These are phyloP conservation scores for Setipinna tenuifilis DNA, from an alignment of 2,797 vertebrate genomes.

Conservation along the genomic window DNA sequence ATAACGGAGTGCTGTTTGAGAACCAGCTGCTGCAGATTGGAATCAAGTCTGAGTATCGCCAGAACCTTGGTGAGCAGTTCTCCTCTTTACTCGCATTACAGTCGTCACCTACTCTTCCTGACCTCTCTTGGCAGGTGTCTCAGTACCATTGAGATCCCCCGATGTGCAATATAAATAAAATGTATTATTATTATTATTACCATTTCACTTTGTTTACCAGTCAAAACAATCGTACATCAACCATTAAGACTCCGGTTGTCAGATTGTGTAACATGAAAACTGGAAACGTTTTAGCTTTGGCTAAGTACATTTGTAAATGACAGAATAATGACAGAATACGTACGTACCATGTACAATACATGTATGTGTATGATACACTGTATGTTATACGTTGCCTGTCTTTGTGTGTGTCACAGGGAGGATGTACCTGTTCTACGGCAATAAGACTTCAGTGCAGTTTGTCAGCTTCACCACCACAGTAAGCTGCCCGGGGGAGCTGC, in stretches of 20 bases:
- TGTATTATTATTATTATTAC: too few relatives aligned
- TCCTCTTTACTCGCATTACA: not conserved
- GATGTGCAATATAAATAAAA: too few relatives aligned
- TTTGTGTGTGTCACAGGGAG: constrained; percentile 73
- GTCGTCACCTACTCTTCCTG: not conserved
- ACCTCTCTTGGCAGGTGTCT: not conserved
- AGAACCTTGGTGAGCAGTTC: constrained; percentile 84
- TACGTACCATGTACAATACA: too few relatives aligned
- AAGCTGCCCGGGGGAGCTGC: constrained; percentile 85
- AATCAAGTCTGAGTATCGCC: constrained; percentile 92
- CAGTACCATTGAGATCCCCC: too few relatives aligned
- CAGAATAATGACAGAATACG: too few relatives aligned
- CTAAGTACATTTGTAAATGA: too few relatives aligned
- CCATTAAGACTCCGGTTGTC: too few relatives aligned
- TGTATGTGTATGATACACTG: too few relatives aligned
- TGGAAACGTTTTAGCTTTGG: too few relatives aligned
- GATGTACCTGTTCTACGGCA: constrained; percentile 94
- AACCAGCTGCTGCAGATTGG: constrained; percentile 93
- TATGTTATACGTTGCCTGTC: constrained; percentile 2
- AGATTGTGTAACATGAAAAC: too few relatives aligned
- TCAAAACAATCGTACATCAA: too few relatives aligned
- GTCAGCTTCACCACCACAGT: constrained; percentile 86
- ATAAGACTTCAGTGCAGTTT: constrained; percentile 93
- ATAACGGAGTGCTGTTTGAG: constrained; percentile 92
- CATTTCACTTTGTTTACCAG: too few relatives aligned